phyloP scores from a whole-genome alignment of 2,888 invertebrate genomes.

The Pyrocoelia pectoralis region DNA sequence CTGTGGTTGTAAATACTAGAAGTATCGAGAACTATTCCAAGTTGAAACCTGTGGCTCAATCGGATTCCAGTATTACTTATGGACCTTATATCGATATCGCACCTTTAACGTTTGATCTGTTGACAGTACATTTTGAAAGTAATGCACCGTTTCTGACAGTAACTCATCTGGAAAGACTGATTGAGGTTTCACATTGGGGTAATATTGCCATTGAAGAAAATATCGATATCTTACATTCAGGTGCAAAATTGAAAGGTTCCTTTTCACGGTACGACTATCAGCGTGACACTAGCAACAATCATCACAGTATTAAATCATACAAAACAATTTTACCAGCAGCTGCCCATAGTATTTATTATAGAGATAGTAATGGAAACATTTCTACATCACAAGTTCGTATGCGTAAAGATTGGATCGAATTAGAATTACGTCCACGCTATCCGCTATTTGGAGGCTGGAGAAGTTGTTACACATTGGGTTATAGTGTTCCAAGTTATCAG shows the following conservation, averaged over 20 bases:
- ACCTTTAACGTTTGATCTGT: slow-evolving; percentile 66
- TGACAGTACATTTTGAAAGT: slow-evolving; percentile 93
- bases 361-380: slow-evolving; percentile 98
- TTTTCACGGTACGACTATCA: slow-evolving; percentile 99
- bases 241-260: slow-evolving; percentile 91
- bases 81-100: slow-evolving; percentile 86
- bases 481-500: slow-evolving; percentile 95
- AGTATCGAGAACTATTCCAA: slow-evolving; percentile 85
- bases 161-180: slow-evolving; percentile 80
- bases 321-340: slow-evolving; percentile 86
- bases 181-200: slow-evolving; percentile 99
- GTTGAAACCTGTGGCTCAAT: slow-evolving; percentile 79
- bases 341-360: slow-evolving; percentile 95
- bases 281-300: slow-evolving; percentile 86
- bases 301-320: slow-evolving; percentile 91
- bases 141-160: slow-evolving; percentile 97
- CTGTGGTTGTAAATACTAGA: slow-evolving; percentile 77
- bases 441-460: slow-evolving; percentile 99
- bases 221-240: slow-evolving; percentile 90
- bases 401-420: slow-evolving; percentile 90
- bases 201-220: slow-evolving; percentile 97
- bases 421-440: slow-evolving; percentile 95
- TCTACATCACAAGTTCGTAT: slow-evolving; percentile 94
- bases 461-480: slow-evolving; percentile 93
- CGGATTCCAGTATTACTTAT: slow-evolving; percentile 83